A percentile compares a stretch with the other conserved stretches of the same genome.
Conservation (phyloP, 2,888 invertebrate genomes). For the Lasioglossum lativentre region DNA sequence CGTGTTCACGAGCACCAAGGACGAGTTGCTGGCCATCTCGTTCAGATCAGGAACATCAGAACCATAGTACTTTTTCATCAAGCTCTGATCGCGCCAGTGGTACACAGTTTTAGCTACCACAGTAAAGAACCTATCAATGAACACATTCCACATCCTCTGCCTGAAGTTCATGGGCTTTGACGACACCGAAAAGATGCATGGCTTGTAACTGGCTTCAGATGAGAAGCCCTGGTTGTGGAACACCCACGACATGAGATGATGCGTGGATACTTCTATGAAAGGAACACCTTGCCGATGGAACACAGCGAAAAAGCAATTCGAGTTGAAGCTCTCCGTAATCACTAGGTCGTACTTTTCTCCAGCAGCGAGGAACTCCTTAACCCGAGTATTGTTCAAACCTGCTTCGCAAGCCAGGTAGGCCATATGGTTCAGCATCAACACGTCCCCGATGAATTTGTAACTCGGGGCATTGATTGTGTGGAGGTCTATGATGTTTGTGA, state of each 20-base stretch:
- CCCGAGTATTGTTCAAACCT: conserved; percentile 82
- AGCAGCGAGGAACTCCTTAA: conserved; percentile 67
- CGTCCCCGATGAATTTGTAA: conserved; percentile 33
- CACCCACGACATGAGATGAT: conserved; percentile 86
- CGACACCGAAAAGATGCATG: conserved; percentile 85
- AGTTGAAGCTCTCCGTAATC: conserved; percentile 90
- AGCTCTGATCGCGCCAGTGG: conserved; percentile 82
- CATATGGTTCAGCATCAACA: conserved; percentile 66
- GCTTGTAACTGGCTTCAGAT: conserved; percentile 87
- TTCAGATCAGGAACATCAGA: conserved; percentile 86
- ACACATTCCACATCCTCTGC: conserved; percentile 85
- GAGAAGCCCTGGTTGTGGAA: conserved; percentile 86
- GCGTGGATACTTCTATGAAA: conserved; percentile 85
- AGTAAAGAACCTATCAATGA: conserved; percentile 77
- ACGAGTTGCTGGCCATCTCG: conserved; percentile 86
- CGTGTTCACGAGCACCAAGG: conserved; percentile 87
- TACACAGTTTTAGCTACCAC: conserved; percentile 76
- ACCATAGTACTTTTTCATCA: conserved; percentile 85
- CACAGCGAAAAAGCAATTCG: conserved; percentile 89
- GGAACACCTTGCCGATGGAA: conserved; percentile 88
- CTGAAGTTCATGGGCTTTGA: conserved; percentile 84
- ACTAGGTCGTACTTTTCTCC: conserved; percentile 88
- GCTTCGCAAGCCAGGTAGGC: conserved; percentile 84
- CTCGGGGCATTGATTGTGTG: not conserved
- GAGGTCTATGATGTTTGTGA: conserved; percentile 69